Evolutionary conservation across 2,797 vertebrate species (phyloP), one percentile per base, ranked within the genome.

Genomic region (Neopelma chrysocephalum): DNA sequence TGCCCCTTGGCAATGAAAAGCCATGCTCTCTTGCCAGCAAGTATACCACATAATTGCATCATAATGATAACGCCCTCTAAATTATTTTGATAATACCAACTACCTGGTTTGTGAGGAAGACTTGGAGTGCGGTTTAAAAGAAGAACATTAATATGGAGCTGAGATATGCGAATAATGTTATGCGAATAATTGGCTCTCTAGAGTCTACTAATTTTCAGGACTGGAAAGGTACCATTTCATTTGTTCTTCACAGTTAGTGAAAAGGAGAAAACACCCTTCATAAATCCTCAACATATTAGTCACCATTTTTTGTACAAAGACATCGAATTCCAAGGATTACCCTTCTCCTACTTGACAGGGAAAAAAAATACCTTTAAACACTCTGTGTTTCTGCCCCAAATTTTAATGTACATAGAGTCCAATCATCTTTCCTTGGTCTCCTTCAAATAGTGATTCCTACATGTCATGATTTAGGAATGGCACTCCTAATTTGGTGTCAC

Each of bases 181-280:
- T n/a, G n/a, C n/a, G n/a, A n/a, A n/a, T 97, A 98, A 98, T 97
- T 98, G 93, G 85, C 87, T 98, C 96, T 97, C 93, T 86, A 96
- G 93, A 96, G 94, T 86, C 91, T 94, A 89, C 87, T 97, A 91
- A 97, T 97, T 97, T 97, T 97, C 93, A 92, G 82, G 89, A 96
- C 82, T 93, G 92, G 90, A 95, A 98, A 97, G 90, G 87, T 89
- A 96, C 77, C 38, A 54, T 95, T 97, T 97, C 92, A 96, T 97
- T 96, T 94, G 78, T 87, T 96, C 96, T 95, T 97, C 51, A 95
- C 84, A 93, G 91, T 92, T 89, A 83, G 66, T 85, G 75, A 95
- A 40, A 89, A 43, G 76, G 73, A 96, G 84, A 91, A 97, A 96
- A 96, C 7, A 34, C 88, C 85, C 76, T 95, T 93, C 89, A 94